Evolutionary conservation across 2,888 invertebrate genomes (phyloP), one percentile per base, ranked within the genome.

Genomic region (Ferdinandea cuprea): DNA sequence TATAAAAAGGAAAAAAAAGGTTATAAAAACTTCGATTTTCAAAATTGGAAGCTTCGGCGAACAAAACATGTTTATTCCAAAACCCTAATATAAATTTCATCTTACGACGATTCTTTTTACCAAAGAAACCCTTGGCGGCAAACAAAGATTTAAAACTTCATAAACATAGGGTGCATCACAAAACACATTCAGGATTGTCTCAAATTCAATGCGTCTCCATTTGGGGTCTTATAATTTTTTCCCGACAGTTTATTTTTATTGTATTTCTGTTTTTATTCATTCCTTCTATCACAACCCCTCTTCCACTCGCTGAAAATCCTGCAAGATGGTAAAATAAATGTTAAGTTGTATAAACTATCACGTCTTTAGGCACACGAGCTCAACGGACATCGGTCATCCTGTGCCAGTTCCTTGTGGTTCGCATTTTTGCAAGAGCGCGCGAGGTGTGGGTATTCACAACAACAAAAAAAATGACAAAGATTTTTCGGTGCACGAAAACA

Each of bases 321-420:
- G 71, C 50, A 78, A 78, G 63, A 73, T n/a, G 68, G 78, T 25
- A 8, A 73, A 83, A 83, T 83, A 83, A 83, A 83, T 83, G 83
- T 78, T 83, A 83, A 83, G 83, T 83, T 83, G 83, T 83, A 78
- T 78, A 72, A 83, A 83, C 83, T 78, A 78, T 72, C 73, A 83
- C 83, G 83, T 83, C 83, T 83, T 83, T 83, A 83, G 83, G 72
- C 78, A 78, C 83, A 83, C 78, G 83, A 83, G 77, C 83, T 72
- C 72, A 56, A 78, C 63, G 72, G 78, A 68, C 83, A 83, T 83
- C 83, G 78, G 83, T 83, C 83, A 83, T 78, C 63, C 61, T 54
- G 71, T 40, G 48, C 37, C 13, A 25, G 42, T 15, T 40, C 32
- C 42, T 32, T 48, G 30, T 37, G 35, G 37, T 80, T 68, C 50